Base-by-base conservation (phyloP, 1,140 invertebrate genomes). In the Sycophaga agraensis region DNA sequence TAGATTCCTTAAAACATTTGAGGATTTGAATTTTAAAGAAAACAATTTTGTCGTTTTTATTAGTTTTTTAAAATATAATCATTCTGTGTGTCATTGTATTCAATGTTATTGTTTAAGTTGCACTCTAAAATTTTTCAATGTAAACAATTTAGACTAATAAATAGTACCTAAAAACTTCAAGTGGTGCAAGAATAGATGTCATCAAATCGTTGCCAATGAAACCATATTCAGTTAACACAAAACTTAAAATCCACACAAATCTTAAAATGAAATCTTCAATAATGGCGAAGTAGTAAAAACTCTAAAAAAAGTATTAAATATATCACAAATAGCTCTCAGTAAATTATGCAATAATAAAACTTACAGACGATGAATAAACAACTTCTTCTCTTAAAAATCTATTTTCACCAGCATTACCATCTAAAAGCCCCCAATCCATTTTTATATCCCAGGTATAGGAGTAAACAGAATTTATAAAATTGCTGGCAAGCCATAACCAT, bases 231-330 rank as follows among this genome's bases (percentile, higher is more conserved):
- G 88, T 92, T 9, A 99, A 76, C 58, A 92, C 88, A 68, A 97
- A 91, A 26, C 91, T 93, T 11, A 93, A 75, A 0, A 87, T 87
- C 98, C 98, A 99, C 16, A 90, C 87, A 75, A 99, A 98, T 68
- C 97, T 85, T 21, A 99, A 78, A 31, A 98, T 80, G 62, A 97
- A 88, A 82, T 99, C 96, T 82, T 98, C 96, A 43, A 98, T 83
- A 54, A 98, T 97, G 24, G 96, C 97, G 82, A 97, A 94, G 77
- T 99, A 99, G 78, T 98, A 98, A 73, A 96, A 98, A 64, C 85
- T 85, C 89, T 92, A 72, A 82, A 84, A 73, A 72, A 65, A 70
- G 24, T 24, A 19, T 21, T 8, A 19, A 4, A 50, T 24, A 68
- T 83, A 42, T 66, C 28, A 59, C 17, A 54, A 51, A 1, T 49